Percentiles rank a stretch among this genome's conserved stretches.
These are phyloP conservation scores for Chelonus formosanus DNA, from an alignment of 2,888 invertebrate genomes.

Conservation along the genomic window DNA sequence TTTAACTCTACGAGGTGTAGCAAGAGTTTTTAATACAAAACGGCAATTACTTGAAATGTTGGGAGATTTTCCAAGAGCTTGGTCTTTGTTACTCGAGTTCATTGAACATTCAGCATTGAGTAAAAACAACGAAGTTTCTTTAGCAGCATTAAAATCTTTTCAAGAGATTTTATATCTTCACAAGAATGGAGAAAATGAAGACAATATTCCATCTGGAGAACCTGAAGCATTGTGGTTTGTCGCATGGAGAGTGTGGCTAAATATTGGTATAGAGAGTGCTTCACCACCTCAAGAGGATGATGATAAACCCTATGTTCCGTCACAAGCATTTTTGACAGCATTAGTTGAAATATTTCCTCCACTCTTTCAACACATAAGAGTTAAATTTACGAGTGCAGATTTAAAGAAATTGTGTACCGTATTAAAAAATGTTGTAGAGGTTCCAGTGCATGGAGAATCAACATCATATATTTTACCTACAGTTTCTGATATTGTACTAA, in stretches of 20 bases:
- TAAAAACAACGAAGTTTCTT: slow-evolving; percentile 94
- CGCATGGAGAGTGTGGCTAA: slow-evolving; percentile 89
- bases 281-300: slow-evolving; percentile 68
- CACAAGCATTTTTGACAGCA: slow-evolving; percentile 92
- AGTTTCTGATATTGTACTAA: slow-evolving; percentile 80
- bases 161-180: slow-evolving; percentile 88
- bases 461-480: slow-evolving; percentile 83
- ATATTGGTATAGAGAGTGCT: slow-evolving; percentile 83
- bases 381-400: slow-evolving; percentile 77
- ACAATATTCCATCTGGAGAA: slow-evolving; percentile 63
- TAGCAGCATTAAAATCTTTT: slow-evolving; percentile 95
- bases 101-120: slow-evolving; percentile 92
- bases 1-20: slow-evolving; percentile 88
- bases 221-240: slow-evolving; percentile 76
- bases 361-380: slow-evolving; percentile 88
- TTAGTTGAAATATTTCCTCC: slow-evolving; percentile 95
- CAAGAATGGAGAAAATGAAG: slow-evolving; percentile 67
- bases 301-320: slow-evolving; percentile 81
- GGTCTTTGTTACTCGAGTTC: slow-evolving; percentile 92
- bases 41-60: slow-evolving; percentile 82
- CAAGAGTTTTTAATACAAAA: slow-evolving; percentile 91
- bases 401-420: slow-evolving; percentile 82
- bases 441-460: slow-evolving; percentile 83
- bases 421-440: slow-evolving; percentile 79
- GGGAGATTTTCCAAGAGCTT: slow-evolving; percentile 92